phyloP scores from a whole-genome alignment of 2,113 vertebrate genomes.

The Alligator sinensis region DNA sequence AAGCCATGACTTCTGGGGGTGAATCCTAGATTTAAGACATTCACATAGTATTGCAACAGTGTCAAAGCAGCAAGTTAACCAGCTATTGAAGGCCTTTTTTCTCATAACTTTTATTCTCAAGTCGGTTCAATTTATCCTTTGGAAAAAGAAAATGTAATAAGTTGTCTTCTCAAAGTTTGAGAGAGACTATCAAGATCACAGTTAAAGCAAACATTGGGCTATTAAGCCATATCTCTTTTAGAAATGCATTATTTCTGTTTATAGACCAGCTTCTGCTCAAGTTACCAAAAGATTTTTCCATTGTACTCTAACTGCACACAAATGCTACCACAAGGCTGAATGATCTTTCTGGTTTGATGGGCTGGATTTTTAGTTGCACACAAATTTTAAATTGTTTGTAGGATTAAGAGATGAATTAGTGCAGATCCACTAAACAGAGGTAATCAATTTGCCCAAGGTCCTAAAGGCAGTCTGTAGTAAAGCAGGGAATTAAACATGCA shows the following conservation, averaged over 20 bases:
- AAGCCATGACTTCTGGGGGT: background rate
- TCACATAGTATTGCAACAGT: slow-evolving; percentile 10
- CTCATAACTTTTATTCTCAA: background rate
- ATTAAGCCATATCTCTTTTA: background rate
- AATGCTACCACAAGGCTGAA: background rate
- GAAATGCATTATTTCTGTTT: slow-evolving; percentile 8
- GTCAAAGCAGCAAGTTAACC: slow-evolving; percentile 15
- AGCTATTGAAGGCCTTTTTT: slow-evolving; percentile 19
- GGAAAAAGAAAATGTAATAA: background rate
- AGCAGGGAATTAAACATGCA: background rate
- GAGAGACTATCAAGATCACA: background rate
- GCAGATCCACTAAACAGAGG: no score
- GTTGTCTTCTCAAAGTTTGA: background rate
- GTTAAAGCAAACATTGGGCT: background rate
- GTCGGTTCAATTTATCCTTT: slow-evolving; percentile 13
- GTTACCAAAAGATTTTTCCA: background rate
- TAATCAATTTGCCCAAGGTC: background rate
- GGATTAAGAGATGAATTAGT: no score
- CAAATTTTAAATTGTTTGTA: no score
- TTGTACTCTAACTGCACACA: background rate
- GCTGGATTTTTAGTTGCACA: background rate
- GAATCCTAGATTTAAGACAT: background rate
- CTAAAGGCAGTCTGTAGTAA: rapidly evolving
- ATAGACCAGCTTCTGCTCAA: background rate
- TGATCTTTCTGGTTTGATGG: background rate